phyloP scores from a whole-genome alignment of 2,113 vertebrate genomes.

The Pachyramphus minor region DNA sequence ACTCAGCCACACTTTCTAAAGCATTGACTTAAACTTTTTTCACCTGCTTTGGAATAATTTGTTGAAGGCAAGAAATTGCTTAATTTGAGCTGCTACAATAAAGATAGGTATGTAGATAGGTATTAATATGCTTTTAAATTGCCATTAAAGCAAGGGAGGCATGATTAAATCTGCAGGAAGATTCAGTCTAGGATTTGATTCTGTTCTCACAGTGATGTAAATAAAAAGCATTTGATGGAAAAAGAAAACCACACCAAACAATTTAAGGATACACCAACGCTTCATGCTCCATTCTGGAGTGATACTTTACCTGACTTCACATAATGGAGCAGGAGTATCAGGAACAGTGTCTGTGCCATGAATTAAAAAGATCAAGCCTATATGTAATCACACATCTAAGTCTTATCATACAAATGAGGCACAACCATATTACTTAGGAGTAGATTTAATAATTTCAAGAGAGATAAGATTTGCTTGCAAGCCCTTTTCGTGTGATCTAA shows the following conservation, averaged over 20 bases:
- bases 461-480: neutral
- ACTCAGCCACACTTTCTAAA: neutral
- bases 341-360: neutral
- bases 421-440: neutral
- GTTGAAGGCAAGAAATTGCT: neutral
- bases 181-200: neutral
- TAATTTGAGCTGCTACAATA: neutral
- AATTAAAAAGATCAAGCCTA: neutral
- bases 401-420: neutral
- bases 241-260: neutral
- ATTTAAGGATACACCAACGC: neutral
- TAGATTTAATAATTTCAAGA: neutral
- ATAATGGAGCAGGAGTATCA: neutral
- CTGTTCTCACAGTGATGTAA: neutral
- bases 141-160: neutral
- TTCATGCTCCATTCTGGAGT: neutral
- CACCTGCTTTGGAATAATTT: neutral
- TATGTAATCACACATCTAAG: neutral
- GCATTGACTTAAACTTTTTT: neutral
- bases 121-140: slow-evolving; percentile 15
- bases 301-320: neutral
- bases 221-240: neutral
- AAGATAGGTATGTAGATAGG: neutral
- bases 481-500: neutral
- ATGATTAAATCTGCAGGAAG: neutral